Conservation (phyloP, 2,113 vertebrate genomes). For the Pipa parva region DNA sequence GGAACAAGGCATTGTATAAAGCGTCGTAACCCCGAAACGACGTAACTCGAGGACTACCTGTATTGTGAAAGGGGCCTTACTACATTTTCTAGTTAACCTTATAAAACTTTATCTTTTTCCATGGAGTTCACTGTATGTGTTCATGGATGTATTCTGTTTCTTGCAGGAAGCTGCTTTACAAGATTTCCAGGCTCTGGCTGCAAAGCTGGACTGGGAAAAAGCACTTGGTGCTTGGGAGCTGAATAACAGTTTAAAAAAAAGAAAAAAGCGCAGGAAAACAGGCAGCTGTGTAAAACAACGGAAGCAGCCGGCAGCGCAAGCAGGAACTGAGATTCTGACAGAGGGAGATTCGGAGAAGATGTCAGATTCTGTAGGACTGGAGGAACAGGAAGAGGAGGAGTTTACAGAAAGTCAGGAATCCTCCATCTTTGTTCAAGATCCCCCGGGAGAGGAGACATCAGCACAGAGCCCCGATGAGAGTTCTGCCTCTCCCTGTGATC, state of each 20-base stretch:
- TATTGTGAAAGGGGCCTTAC: no score
- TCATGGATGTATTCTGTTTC: not conserved
- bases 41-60: no score
- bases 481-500: not conserved
- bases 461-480: not conserved
- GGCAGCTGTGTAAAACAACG: conserved; percentile 34
- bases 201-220: conserved; percentile 76
- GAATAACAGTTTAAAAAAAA: conserved; percentile 86
- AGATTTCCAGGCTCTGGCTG: conserved; percentile 80
- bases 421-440: no score
- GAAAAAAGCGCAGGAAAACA: conserved; percentile 69
- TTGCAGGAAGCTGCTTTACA: conserved; percentile 80
- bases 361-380: not conserved
- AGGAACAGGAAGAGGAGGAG: no score
- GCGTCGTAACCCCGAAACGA: no score
- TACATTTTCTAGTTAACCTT: no score
- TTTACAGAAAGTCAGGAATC: not conserved
- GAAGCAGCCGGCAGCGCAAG: conserved; percentile 47
- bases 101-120: no score
- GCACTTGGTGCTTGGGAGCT: conserved; percentile 85
- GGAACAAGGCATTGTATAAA: no score
- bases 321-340: conserved; percentile 23
- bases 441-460: not conserved
- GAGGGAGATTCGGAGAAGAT: conserved; percentile 33
- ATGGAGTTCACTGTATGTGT: not conserved